Conservation (phyloP, 2,113 vertebrate species). For the Crotalus horridus region DNA sequence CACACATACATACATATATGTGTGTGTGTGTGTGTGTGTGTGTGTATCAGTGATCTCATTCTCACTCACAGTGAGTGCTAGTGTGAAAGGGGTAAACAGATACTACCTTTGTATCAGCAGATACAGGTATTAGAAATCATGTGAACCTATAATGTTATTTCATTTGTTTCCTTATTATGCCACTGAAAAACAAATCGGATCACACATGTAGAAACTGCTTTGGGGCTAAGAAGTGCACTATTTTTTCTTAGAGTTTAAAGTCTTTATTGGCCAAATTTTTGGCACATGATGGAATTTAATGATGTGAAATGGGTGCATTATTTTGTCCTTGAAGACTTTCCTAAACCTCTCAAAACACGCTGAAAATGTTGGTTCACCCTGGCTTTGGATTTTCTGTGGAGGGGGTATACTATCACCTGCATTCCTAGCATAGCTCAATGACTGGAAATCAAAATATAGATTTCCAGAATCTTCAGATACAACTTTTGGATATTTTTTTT, state of each 20-base stretch:
- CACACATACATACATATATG: no score
- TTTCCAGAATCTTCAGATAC: background rate
- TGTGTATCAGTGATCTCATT: no score
- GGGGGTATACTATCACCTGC: background rate
- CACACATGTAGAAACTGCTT: background rate
- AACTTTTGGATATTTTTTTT: background rate
- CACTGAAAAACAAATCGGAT: background rate
- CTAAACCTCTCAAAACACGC: background rate
- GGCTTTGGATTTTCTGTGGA: background rate
- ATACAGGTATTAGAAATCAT: background rate
- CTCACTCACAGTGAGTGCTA: no score
- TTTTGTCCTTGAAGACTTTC: background rate
- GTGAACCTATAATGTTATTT: background rate
- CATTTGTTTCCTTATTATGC: background rate
- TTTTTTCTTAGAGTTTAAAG: background rate
- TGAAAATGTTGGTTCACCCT: background rate
- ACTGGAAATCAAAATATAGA: background rate
- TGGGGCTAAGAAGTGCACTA: background rate
- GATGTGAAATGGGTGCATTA: background rate
- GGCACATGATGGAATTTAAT: background rate
- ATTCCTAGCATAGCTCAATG: background rate
- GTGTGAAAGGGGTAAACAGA: no score
- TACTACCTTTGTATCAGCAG: no score
- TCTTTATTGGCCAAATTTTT: background rate
- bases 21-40: no score